Evolutionary conservation across 2,113 vertebrate species (phyloP).

Genomic region (Pavo muticus): DNA sequence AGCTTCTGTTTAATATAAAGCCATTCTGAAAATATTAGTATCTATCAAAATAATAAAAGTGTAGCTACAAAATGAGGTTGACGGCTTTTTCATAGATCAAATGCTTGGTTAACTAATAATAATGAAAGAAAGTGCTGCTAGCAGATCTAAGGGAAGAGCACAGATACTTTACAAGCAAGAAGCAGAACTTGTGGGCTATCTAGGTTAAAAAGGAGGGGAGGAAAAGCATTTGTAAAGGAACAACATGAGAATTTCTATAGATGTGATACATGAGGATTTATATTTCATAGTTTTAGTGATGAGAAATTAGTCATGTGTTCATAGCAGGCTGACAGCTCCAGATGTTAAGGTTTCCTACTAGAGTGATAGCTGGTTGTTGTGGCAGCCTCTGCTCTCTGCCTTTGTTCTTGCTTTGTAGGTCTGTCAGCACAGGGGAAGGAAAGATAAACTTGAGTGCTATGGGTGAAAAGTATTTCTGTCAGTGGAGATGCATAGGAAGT

Average conservation of each 20-base stretch:
- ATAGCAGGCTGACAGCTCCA: not conserved
- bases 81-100: not conserved
- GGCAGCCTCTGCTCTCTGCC: not conserved
- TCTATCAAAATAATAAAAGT: not conserved
- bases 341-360: not conserved
- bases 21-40: not conserved
- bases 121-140: not conserved
- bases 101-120: not conserved
- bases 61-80: not conserved
- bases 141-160: not conserved
- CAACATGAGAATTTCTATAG: not conserved
- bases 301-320: not conserved
- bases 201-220: not conserved
- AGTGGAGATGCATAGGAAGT: not conserved
- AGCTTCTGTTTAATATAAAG: not conserved
- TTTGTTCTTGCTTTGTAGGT: not conserved
- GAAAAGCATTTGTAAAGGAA: not conserved
- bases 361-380: not conserved
- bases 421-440: not conserved
- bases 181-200: not conserved
- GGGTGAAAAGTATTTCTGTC: not conserved
- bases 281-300: not conserved
- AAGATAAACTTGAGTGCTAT: not conserved
- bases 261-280: not conserved
- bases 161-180: not conserved